Conservation (phyloP, 2,113 vertebrate genomes). For the Globicephala melas region DNA sequence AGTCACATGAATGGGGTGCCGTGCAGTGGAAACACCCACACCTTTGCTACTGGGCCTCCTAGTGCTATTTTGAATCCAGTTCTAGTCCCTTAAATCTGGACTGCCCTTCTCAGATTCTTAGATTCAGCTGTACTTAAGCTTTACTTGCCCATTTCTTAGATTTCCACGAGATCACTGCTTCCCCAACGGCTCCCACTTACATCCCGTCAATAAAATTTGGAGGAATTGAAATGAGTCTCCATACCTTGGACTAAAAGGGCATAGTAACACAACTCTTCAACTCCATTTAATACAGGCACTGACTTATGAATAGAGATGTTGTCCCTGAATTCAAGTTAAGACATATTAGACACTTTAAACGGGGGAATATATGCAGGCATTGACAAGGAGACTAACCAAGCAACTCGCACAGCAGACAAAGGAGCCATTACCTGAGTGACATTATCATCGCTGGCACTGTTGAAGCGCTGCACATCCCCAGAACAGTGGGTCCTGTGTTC, state of each 20-base stretch:
- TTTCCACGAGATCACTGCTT: background rate
- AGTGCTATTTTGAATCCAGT: background rate
- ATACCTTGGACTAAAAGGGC: background rate
- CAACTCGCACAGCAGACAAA: accelerated
- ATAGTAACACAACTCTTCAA: background rate
- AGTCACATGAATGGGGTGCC: accelerated
- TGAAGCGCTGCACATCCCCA: constrained; percentile 88
- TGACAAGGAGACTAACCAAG: background rate
- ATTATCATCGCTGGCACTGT: constrained; percentile 90
- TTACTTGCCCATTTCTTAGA: background rate
- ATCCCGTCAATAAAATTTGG: background rate
- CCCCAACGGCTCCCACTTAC: background rate
- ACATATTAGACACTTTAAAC: background rate
- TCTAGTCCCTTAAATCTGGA: no score
- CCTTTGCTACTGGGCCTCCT: background rate
- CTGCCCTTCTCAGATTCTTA: background rate
- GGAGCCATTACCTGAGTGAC: constrained; percentile 88
- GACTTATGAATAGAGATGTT: background rate
- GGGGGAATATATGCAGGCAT: background rate
- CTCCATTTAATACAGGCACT: background rate
- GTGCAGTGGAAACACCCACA: accelerated
- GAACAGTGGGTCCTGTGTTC: constrained; percentile 80
- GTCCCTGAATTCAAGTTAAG: background rate
- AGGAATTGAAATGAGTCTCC: background rate
- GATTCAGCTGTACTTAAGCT: background rate